Conservation (phyloP, 2,797 vertebrate genomes). For the Aldrovandia affinis region DNA sequence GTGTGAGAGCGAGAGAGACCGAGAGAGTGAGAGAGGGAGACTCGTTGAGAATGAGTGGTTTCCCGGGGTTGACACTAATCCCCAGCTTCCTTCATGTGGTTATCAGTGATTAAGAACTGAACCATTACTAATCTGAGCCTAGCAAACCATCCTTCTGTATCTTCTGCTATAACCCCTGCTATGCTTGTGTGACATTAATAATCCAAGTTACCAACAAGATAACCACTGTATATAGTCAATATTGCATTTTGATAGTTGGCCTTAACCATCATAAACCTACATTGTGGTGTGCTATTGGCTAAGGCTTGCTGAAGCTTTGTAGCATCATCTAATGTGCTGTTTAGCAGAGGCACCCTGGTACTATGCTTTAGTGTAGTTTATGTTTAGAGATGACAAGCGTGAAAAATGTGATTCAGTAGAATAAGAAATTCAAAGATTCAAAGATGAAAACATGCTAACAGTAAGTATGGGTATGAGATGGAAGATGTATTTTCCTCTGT, state of each 20-base stretch:
- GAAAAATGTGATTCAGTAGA: not conserved
- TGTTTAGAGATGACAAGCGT: not conserved
- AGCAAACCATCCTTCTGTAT: slow-evolving; percentile 24
- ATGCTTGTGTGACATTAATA: slow-evolving; percentile 58
- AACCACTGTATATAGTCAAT: not conserved
- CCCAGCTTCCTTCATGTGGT: not conserved
- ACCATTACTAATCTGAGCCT: slow-evolving; percentile 36
- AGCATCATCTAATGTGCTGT: slow-evolving; percentile 4
- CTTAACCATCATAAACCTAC: not conserved
- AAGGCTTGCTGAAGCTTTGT: not conserved
- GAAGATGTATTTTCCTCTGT: not conserved
- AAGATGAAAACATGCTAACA: not conserved
- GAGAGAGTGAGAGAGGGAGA: not conserved
- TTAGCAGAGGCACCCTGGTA: not conserved
- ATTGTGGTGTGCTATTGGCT: not conserved
- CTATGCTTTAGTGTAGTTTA: not conserved
- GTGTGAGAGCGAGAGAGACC: not conserved
- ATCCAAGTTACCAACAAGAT: slow-evolving; percentile 16
- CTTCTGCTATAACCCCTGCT: slow-evolving; percentile 42
- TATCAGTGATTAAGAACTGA: slow-evolving; percentile 23
- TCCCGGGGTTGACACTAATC: not conserved
- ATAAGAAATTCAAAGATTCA: not conserved
- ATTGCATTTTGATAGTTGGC: not conserved
- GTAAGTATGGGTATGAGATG: not conserved
- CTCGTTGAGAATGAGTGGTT: not conserved